phyloP scores from a whole-genome alignment of 2,113 vertebrate genomes.

The Leptobrachium ailaonicum region DNA sequence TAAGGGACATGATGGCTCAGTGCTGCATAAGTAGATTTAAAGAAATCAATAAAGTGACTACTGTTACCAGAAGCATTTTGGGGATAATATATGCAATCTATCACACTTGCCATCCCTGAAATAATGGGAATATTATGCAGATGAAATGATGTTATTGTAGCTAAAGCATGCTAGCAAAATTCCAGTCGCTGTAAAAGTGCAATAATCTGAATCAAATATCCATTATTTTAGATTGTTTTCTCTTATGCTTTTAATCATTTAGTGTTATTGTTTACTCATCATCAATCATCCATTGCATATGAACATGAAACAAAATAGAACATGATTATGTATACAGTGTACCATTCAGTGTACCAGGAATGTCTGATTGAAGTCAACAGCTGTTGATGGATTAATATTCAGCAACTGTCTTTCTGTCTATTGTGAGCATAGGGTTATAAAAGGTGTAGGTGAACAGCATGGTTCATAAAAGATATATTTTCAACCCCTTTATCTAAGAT shows the following conservation, averaged over 20 bases:
- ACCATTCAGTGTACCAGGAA: no score
- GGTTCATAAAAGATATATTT: no score
- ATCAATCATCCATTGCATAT: slow-evolving; percentile 26
- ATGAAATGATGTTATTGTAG: slow-evolving; percentile 1
- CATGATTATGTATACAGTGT: not conserved
- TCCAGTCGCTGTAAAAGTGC: slow-evolving; percentile 4
- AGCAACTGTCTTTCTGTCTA: no score
- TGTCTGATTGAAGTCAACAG: no score
- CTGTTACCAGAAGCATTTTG: slow-evolving; percentile 29
- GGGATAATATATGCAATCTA: slow-evolving; percentile 33
- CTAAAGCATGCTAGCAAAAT: slow-evolving; percentile 5
- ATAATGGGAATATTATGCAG: slow-evolving; percentile 27
- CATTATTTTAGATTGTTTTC: slow-evolving; percentile 13
- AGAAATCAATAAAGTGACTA: slow-evolving; percentile 38
- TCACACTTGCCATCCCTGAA: slow-evolving; percentile 24
- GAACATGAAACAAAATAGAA: slow-evolving; percentile 11
- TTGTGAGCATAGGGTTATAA: no score
- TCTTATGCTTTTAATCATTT: slow-evolving; percentile 37
- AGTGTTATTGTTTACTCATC: slow-evolving; percentile 1
- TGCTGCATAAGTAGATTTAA: slow-evolving; percentile 18
- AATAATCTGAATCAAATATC: slow-evolving; percentile 17
- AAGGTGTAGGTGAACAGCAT: no score
- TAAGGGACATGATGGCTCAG: not conserved
- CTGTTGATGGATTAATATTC: no score
- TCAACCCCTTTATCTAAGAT: no score